These are phyloP conservation scores for Corvus cornix DNA, from an alignment of 2,113 vertebrate species.

Conservation along the genomic window DNA sequence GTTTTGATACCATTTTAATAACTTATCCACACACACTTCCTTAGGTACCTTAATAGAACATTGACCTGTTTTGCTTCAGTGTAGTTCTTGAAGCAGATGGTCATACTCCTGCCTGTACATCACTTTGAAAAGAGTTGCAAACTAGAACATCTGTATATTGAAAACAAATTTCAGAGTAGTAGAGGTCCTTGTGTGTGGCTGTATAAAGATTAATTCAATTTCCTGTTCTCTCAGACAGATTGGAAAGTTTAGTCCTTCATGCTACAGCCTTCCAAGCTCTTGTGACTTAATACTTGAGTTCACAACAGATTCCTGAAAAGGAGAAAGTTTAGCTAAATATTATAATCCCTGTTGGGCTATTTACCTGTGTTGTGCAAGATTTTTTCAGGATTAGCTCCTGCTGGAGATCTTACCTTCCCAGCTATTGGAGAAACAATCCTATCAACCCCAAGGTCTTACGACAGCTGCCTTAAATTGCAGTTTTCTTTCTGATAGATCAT, in stretches of 20 bases:
- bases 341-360: background rate
- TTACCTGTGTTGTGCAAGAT: constrained; percentile 16
- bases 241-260: constrained; percentile 13
- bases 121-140: background rate
- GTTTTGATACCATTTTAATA: background rate
- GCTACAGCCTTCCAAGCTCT: background rate
- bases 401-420: background rate
- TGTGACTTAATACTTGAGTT: background rate
- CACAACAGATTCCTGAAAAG: background rate
- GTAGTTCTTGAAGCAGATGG: background rate
- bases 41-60: background rate
- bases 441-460: background rate
- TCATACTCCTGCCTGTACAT: background rate
- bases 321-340: background rate
- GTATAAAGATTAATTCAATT: constrained; percentile 24
- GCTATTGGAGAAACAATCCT: background rate
- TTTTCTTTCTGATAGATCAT: background rate
- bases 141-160: background rate
- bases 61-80: background rate
- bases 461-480: background rate
- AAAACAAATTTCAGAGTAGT: background rate
- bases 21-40: background rate
- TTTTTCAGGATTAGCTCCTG: constrained; percentile 26
- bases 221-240: background rate
- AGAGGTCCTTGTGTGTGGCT: background rate